Base-by-base conservation (phyloP, 2,797 vertebrate genomes). In the Rousettus madagascariensis region DNA sequence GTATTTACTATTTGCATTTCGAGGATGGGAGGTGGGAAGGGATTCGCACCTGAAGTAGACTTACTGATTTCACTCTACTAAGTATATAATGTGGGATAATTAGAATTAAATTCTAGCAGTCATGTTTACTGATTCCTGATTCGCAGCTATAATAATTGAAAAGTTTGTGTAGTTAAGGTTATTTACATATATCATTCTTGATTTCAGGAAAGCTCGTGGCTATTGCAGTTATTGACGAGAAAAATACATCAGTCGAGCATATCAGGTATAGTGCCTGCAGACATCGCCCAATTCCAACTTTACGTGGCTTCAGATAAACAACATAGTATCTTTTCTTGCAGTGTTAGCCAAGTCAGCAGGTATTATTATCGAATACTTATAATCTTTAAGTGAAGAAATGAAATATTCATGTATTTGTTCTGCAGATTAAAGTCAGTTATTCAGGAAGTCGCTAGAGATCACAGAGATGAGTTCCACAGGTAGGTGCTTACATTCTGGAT, bases 181-280 rank as follows among this genome's bases (percentile, higher is more conserved):
- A 41, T 46, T 95, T 66, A 97, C 71, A 30, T 83, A 15, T 96
- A 82, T 96, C 90, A 38, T 98, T 97, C 75, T 68, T 97, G 91
- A 57, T 98, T 98, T 97, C 98, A 99, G 99, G 99, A 97, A 99
- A 99, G 98, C 98, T 99, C 98, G 99, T 99, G 97, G 99, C 99
- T 95, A 99, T 99, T 86, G 99, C 99, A 90, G 98, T 99, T 97
- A 99, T 99, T 97, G 99, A 99, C 96, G 99, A 99, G 98, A 99
- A 99, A 98, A 99, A 99, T 97, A 98, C 98, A 96, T 99, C 99
- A 91, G 97, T 99, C 96, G 98, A 99, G 91, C 99, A 99, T 96
- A 98, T 97, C 98, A 99, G 99, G 99, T 99, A 99, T 80, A n/a
- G 53, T 97, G 79, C 33, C 71, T 82, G 95, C 38, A 83, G 1